Base-by-base conservation (phyloP, 2,888 invertebrate species). In the Synanthedon myopaeformis region DNA sequence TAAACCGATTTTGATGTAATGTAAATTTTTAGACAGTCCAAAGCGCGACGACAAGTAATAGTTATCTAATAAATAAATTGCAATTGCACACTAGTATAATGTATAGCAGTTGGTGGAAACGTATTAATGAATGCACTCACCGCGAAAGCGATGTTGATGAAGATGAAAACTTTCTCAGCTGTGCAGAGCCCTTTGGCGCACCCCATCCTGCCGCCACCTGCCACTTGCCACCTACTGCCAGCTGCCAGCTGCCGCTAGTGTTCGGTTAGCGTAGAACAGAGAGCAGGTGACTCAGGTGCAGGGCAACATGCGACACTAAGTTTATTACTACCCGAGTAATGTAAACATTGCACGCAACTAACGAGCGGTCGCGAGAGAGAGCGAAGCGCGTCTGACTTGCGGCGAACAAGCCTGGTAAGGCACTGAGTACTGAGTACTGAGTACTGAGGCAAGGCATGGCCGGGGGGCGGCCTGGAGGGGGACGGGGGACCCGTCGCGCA, bases 71-170 rank as follows among this genome's bases (percentile, higher is more conserved):
- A 3, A 35, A 8, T 35, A 8, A 6, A 35, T 35, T 35, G n/a
- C n/a, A n/a, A n/a, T n/a, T n/a, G 5, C 35, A 10, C 35, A 23
- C 35, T 35, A 10, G 35, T 10, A 35, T 8, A 8, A 35, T 4
- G 23, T 23, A 23, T 4, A 23, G 23, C 23, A 23, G 2, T 2
- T 10, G 10, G 35, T 35, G 10, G 10, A 35, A 35, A 35, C 3
- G 35, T n/a, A 35, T 35, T 8, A 35, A 3, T 23, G 35, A 35
- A 35, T 13, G 12, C 2, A 73, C 77, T 71, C 55, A 87, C 86
- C 70, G 86, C 86, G 66, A 87, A 86, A 23, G 81, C 82, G 59
- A 85, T 77, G 74, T 87, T 86, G 75, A 87, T 82, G 73, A 87
- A 84, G 63, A 86, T 74, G 76, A 87, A 86, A 57, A 83, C 70